Conservation (phyloP, 2,797 vertebrate species). For the Triplophysa yarkandensis region DNA sequence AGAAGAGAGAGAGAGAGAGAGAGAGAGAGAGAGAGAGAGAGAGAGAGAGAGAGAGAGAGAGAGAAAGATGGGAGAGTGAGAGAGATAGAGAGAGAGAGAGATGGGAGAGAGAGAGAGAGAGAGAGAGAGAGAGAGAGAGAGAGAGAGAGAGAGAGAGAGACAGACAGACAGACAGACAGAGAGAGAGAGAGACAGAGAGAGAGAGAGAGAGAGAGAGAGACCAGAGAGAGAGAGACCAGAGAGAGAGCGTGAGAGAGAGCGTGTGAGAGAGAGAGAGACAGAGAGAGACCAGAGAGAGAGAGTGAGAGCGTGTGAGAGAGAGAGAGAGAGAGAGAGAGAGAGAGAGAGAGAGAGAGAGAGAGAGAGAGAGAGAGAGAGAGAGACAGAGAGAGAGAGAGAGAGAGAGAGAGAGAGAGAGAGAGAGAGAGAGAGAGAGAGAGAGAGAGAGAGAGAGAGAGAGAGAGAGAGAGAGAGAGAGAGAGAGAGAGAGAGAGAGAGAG, state of each 20-base stretch:
- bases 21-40: not conserved
- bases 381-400: not conserved
- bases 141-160: not conserved
- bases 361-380: not conserved
- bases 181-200: not conserved
- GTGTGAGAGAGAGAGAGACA: not conserved
- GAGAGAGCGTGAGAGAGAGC: not conserved
- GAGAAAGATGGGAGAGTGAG: no score
- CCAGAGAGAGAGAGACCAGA: slow-evolving; percentile 3
- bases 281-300: no score
- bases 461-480: no score
- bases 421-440: not conserved
- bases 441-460: not conserved
- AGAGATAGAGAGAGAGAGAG: not conserved
- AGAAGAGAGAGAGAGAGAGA: slow-evolving; percentile 8
- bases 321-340: not conserved
- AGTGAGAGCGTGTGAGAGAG: no score
- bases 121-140: not conserved
- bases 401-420: not conserved
- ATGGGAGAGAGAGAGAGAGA: not conserved
- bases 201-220: not conserved
- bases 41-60: not conserved
- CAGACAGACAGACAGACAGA: no score
- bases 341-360: not conserved
- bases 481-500: slow-evolving; percentile 3